Conservation (phyloP, 2,797 vertebrate species). For the Microcaecilia unicolor region DNA sequence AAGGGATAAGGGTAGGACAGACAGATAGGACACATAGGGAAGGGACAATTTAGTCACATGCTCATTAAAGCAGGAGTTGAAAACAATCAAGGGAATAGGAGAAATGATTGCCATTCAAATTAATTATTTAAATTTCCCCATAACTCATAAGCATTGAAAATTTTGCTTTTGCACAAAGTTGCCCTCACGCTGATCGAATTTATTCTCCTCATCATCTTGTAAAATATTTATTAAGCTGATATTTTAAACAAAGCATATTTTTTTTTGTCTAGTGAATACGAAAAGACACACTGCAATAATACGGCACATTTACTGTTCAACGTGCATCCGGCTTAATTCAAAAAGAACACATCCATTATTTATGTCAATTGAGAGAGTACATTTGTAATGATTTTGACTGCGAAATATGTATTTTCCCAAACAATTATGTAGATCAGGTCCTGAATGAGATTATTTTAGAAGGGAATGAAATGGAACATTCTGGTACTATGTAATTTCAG, state of each 20-base stretch:
- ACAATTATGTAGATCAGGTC: not conserved
- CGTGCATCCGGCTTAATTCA: slow-evolving; percentile 15
- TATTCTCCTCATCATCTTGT: slow-evolving; percentile 28
- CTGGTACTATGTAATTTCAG: no score
- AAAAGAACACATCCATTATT: slow-evolving; percentile 13
- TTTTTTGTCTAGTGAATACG: slow-evolving; percentile 13
- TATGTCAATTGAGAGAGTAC: not conserved
- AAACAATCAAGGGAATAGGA: not conserved
- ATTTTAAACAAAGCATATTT: slow-evolving; percentile 15
- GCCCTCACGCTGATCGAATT: slow-evolving; percentile 7
- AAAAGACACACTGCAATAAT: slow-evolving; percentile 19
- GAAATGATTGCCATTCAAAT: slow-evolving; percentile 1
- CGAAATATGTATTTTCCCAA: slow-evolving; percentile 11
- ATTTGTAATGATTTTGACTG: slow-evolving; percentile 8
- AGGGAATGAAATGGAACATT: not conserved
- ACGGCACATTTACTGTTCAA: slow-evolving; percentile 12
- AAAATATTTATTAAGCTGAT: slow-evolving; percentile 21
- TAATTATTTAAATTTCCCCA: not conserved
- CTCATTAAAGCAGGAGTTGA: not conserved
- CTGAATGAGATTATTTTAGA: not conserved
- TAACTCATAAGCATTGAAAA: not conserved
- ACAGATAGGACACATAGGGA: no score
- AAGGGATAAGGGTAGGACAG: no score
- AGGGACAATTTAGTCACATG: slow-evolving; percentile 1
- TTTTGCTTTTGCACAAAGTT: slow-evolving; percentile 8